These are phyloP conservation scores for Tympanuchus pallidicinctus DNA, from an alignment of 2,113 vertebrate species.

Conservation along the genomic window DNA sequence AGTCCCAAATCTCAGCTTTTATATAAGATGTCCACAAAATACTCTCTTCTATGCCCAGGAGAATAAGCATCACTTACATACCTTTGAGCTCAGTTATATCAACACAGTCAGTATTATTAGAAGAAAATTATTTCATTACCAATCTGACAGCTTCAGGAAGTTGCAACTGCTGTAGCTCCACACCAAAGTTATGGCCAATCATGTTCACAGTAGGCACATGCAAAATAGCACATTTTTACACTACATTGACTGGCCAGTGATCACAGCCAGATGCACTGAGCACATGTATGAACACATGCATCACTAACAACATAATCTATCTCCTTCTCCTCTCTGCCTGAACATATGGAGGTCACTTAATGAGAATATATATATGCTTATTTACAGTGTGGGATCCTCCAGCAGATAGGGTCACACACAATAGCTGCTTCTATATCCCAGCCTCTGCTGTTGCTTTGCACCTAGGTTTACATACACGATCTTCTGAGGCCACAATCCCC, in stretches of 20 bases:
- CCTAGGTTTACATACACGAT: background rate
- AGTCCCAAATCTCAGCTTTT: background rate
- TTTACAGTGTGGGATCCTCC: background rate
- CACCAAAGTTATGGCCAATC: background rate
- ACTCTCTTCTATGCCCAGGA: background rate
- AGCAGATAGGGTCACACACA: background rate
- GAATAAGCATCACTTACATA: background rate
- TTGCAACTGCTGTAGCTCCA: background rate
- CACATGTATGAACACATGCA: background rate
- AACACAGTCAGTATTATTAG: too few species aligned
- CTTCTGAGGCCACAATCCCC: background rate
- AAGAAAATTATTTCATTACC: background rate
- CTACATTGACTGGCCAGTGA: background rate
- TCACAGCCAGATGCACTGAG: background rate
- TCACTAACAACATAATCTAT: background rate
- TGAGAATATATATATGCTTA: background rate
- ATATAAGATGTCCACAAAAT: background rate
- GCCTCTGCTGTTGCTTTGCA: background rate
- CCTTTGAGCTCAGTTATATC: background rate
- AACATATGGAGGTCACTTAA: background rate
- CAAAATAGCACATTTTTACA: background rate
- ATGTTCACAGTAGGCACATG: background rate
- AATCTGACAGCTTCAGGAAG: background rate
- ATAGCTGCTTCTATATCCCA: background rate
- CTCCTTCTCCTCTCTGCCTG: background rate